These are phyloP conservation scores for Dilophus febrilis DNA, from an alignment of 2,888 invertebrate genomes.

Conservation along the genomic window DNA sequence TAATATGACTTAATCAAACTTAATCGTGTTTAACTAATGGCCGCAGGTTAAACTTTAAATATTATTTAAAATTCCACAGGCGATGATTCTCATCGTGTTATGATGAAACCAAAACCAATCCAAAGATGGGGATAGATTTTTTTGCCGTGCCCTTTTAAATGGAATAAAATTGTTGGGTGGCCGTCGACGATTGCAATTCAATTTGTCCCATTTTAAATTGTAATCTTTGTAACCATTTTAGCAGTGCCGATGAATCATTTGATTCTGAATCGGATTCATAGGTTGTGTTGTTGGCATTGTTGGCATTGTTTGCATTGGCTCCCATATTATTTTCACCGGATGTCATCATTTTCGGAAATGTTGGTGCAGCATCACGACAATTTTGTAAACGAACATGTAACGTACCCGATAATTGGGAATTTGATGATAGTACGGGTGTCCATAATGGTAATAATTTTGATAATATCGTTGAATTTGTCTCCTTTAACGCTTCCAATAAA, in stretches of 20 bases:
- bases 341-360: constrained; percentile 26
- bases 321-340: constrained; percentile 1
- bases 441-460: constrained; percentile 86
- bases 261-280: no score
- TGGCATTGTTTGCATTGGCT: no score
- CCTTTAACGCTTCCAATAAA: constrained; percentile 83
- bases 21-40: no score
- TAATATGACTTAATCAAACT: no score
- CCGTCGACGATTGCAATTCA: constrained; percentile 80
- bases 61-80: no score
- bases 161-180: constrained; percentile 72
- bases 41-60: no score
- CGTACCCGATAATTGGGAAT: constrained; percentile 72
- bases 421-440: constrained; percentile 91
- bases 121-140: no score
- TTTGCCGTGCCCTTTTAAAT: no score
- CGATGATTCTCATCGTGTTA: no score
- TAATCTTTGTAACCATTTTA: constrained; percentile 78
- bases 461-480: constrained; percentile 84
- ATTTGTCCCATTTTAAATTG: constrained; percentile 98
- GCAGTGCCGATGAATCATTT: constrained; percentile 33
- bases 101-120: no score
- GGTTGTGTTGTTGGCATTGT: no score
- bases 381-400: constrained; percentile 72
- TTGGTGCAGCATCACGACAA: constrained; percentile 63